Conservation (phyloP, 2,113 vertebrate genomes). For the Nesospiza acunhae region DNA sequence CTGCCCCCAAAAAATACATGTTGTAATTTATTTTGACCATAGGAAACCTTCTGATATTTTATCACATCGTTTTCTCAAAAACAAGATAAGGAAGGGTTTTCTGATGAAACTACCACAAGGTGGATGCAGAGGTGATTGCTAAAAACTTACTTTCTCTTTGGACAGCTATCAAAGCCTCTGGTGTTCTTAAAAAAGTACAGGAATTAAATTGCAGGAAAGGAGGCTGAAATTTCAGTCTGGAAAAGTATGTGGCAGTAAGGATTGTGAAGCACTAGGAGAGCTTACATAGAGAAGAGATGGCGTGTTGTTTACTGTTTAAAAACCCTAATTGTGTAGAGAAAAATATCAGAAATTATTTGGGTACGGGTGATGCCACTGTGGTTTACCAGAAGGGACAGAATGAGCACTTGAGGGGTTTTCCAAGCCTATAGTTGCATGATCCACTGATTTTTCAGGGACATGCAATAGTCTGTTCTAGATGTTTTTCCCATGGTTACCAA, state of each 20-base stretch:
- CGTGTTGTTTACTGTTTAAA: not conserved
- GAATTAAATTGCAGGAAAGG: not conserved
- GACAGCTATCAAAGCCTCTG: not conserved
- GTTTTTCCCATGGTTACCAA: not conserved
- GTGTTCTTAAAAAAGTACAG: not conserved
- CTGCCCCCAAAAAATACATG: not conserved
- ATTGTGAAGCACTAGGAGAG: not conserved
- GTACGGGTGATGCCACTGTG: fast-evolving
- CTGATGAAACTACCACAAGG: not conserved
- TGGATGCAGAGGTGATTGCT: not conserved
- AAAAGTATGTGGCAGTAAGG: not conserved
- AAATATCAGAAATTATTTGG: not conserved
- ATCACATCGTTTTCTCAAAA: not conserved
- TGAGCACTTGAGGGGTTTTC: not conserved
- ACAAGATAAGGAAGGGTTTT: not conserved
- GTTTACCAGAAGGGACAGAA: not conserved
- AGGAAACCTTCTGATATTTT: not conserved
- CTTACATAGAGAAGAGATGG: not conserved
- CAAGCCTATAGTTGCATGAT: not conserved
- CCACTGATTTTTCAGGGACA: not conserved
- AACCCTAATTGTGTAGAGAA: not conserved
- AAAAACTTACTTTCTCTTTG: not conserved
- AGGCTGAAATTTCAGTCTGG: not conserved
- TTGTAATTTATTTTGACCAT: not conserved
- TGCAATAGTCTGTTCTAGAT: not conserved